Percentiles rank a stretch among this genome's conserved stretches.
Evolutionary conservation across 2,888 invertebrate species (phyloP).

Genomic region (Branchellion lobata): DNA sequence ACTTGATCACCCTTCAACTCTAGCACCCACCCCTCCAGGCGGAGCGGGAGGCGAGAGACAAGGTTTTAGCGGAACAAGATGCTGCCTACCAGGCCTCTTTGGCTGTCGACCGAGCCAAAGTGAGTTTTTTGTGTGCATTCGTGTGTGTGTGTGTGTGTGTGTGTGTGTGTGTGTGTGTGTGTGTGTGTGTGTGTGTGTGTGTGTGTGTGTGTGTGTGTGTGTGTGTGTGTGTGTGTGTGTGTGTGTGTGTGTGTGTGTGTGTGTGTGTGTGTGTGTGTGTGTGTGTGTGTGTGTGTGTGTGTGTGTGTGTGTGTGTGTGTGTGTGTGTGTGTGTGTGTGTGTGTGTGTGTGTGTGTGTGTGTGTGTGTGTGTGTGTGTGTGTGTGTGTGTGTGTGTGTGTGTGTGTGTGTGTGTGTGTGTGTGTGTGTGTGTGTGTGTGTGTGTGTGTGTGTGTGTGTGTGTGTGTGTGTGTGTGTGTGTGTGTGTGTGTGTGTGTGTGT

Average conservation of each 20-base stretch:
- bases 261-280: conserved; percentile 11
- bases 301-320: conserved; percentile 49
- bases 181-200: conserved; percentile 22
- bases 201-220: conserved; percentile 15
- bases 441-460: too few relatives aligned
- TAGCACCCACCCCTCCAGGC: conserved; percentile 63
- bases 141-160: background rate
- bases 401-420: too few relatives aligned
- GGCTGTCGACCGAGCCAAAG: conserved; percentile 71
- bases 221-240: conserved; percentile 19
- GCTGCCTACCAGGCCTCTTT: conserved; percentile 86
- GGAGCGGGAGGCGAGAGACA: conserved; percentile 82
- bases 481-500: too few relatives aligned
- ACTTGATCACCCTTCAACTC: too few relatives aligned
- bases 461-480: too few relatives aligned
- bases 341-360: too few relatives aligned
- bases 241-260: conserved; percentile 29
- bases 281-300: conserved; percentile 18
- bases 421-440: too few relatives aligned
- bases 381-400: too few relatives aligned
- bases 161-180: conserved; percentile 4
- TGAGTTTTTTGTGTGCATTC: conserved; percentile 48
- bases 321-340: conserved; percentile 39
- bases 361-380: too few relatives aligned
- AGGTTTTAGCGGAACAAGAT: conserved; percentile 89